phyloP scores from a whole-genome alignment of 2,888 invertebrate species.

The Polymixis lichenea region DNA sequence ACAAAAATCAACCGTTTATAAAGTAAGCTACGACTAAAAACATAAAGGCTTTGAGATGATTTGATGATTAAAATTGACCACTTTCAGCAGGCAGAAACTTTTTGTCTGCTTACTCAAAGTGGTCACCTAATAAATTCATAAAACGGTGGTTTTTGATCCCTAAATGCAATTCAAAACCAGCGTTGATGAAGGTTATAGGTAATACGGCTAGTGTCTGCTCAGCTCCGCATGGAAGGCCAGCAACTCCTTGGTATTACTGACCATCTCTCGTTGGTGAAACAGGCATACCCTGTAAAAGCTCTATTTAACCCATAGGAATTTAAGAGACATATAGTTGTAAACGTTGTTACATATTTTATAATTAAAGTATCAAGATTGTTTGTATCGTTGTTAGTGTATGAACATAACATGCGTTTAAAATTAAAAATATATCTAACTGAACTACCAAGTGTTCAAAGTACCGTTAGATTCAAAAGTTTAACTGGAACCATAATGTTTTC shows the following conservation, averaged over 20 bases:
- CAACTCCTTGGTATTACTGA: background rate
- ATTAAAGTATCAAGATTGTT: conserved; percentile 71
- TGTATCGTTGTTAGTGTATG: conserved; percentile 41
- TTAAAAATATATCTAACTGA: conserved; percentile 80
- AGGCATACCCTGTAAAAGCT: background rate
- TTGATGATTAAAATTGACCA: background rate
- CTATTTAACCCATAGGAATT: background rate
- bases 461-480: conserved; percentile 71
- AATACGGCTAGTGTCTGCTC: background rate
- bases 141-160: background rate
- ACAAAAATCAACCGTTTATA: background rate
- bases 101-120: too few relatives aligned
- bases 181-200: background rate
- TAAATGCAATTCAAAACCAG: background rate
- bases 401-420: conserved; percentile 75
- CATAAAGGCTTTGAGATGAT: background rate
- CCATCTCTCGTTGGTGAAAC: background rate
- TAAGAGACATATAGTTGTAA: background rate
- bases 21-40: background rate
- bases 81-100: background rate
- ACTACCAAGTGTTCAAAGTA: conserved; percentile 76
- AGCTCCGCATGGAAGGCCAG: background rate
- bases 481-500: background rate
- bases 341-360: background rate
- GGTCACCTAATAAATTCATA: background rate